Base-by-base conservation (phyloP, 2,113 vertebrate species). In the Chaetops frenatus region DNA sequence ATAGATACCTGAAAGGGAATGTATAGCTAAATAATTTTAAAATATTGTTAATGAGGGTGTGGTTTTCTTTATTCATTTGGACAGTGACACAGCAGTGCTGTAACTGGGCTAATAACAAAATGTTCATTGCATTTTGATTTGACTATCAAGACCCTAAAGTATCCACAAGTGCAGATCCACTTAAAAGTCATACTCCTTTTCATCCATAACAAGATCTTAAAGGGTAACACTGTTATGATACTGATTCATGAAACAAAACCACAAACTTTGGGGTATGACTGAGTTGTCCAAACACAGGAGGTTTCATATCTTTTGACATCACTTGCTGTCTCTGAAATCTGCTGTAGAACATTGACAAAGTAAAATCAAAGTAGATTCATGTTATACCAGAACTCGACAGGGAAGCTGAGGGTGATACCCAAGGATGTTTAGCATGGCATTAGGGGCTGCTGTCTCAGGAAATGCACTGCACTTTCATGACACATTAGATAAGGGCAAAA, bases 11-110 rank as follows among this genome's bases (percentile, higher is more conserved):
- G 31, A 72, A 56, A 47, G 31, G 7, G 3, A 57, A 36, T 11
- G 1, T 20, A 36, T 23, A 54, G 7, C 8, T 81, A 21, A 70
- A 48, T 66, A 35, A 45, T 50, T 66, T 19, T 0, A 35, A 53
- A n/a, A 29, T 65, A 21, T 21, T 47, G 10, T 15, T 21, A 62
- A 22, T 23, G 8, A 22, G 12, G 1, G 4, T 38, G 38, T 38
- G 4, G 14, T 28, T 31, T 38, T 78, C 77, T 57, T 47, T n/a
- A 15, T 77, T 61, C 1, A 24, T 62, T 78, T 81, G 36, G 11
- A 15, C 0, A 0, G 22, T 35, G 10, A 28, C 12, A 42, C 28
- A 54, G 10, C 12, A 48, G 3, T 19, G 42, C 35, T 73, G 2
- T 47, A 47, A 54, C 6, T 73, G 31, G 27, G 25, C 22, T 24